These are phyloP conservation scores for Bombus vancouverensis DNA, from an alignment of 1,140 invertebrate genomes.

Conservation along the genomic window DNA sequence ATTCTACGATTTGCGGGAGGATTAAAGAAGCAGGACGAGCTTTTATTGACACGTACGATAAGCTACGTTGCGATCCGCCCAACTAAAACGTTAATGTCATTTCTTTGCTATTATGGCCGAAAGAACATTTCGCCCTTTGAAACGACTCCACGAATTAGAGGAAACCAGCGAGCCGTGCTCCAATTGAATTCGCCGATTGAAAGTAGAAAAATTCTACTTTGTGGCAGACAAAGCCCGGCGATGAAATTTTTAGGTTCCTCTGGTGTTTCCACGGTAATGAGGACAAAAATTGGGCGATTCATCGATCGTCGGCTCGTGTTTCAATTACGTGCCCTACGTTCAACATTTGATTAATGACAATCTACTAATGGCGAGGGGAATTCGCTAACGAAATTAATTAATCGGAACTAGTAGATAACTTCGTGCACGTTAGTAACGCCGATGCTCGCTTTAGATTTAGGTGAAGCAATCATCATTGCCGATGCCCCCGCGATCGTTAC, in stretches of 20 bases:
- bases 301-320: background rate
- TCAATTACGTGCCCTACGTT: background rate
- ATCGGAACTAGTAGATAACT: constrained; percentile 24
- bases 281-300: background rate
- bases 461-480: background rate
- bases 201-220: no score
- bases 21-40: background rate
- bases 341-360: background rate
- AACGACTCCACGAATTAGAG: background rate
- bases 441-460: background rate
- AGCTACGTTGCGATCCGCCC: background rate
- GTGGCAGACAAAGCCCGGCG: background rate
- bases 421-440: no score
- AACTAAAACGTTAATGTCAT: background rate
- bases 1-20: background rate
- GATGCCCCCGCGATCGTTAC: background rate
- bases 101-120: background rate
- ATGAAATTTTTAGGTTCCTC: background rate
- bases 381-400: constrained; percentile 28
- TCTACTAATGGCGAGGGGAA: background rate
- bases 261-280: background rate
- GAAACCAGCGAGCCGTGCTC: no score
- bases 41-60: background rate
- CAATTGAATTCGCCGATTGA: background rate
- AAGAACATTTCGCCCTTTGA: background rate